Base-by-base conservation (phyloP, 2,888 invertebrate species). In the Diplazon laetatorius region DNA sequence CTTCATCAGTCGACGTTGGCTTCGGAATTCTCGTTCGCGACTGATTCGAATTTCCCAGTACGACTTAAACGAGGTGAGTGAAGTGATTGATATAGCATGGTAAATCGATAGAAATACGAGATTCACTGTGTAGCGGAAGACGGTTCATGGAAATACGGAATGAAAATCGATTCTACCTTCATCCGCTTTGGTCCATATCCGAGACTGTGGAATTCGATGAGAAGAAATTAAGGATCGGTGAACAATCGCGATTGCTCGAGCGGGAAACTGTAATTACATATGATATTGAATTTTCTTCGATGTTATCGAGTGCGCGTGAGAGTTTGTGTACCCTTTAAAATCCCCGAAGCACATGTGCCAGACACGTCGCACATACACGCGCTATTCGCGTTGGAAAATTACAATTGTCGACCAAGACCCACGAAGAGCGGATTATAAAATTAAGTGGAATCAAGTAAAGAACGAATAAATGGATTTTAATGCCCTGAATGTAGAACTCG, bases 181-280 rank as follows among this genome's bases (percentile, higher is more conserved):
- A 12, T 12, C 14, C 35, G 14, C 50, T 50, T 18, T 44, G 39
- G 12, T 16, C 10, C 25, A 6, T 14, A 48, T 18, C 22, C 68
- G 37, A 30, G 44, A 44, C 37, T 44, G 16, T 59, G 65, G 52
- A 74, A 70, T 60, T 62, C 73, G 65, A 77, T 72, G 57, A 57
- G 35, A 70, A 52, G 48, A 78, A 78, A 78, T 70, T 74, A 74
- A 78, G 74, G 60, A 20, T 73, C 48, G 39, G 37, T 39, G 65
- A 78, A 65, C 73, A 70, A 65, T 78, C 48, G 65, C 70, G 30
- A 74, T 74, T 74, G 44, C 65, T 69, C 59, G 6, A 46, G 44
- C 48, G 50, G n/a, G n/a, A 30, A 59, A 9, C 69, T 70, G 74
- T 65, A 78, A 78, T 74, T 78, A 78, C 78, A 70, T 78, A 69